Base-by-base conservation (phyloP, 2,888 invertebrate species). In the Sphaeridia pumilis region DNA sequence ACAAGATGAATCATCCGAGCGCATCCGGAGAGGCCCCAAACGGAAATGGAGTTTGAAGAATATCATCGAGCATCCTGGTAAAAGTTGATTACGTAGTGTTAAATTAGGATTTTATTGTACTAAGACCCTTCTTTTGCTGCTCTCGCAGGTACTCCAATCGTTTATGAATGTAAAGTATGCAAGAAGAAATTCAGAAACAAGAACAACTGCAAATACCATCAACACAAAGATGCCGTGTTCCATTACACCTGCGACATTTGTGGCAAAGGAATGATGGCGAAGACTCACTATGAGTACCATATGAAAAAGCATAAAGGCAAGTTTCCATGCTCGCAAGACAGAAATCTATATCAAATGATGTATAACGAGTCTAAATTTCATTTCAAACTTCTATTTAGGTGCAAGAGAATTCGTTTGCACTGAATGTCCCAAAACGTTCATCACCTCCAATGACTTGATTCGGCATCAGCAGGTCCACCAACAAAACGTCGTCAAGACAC, bases 171-270 rank as follows among this genome's bases (percentile, higher is more conserved):
- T 26, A 34, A 26, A 26, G 36, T 51, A 1, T 51, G 51, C 25
- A 10, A 10, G 5, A 51, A 25, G 26, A 44, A 44, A 20, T 51
- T 51, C 25, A 45, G 45, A 31, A 51, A 25, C 21, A 51, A 51
- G 27, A 45, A 44, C 35, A 51, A 51, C 25, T 51, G 36, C 36
- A 45, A 51, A 25, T 51, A 51, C 24, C 51, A 51, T 26, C 21
- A 44, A 4, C 51, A 51, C 28, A 27, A 45, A 2, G 20, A 25
- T 5, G 14, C 3, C 10, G 38, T 20, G 7, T 50, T 24, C 25
- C 44, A 26, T 1, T 51, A 43, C 36, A 25, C 12, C 5, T 51
- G 51, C 27, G 45, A 36, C 4, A 14, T n/a, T n/a, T 51, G 51
- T 20, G 45, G 38, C 3, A 51, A 51, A 45, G 51, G 51, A 14